phyloP scores from a whole-genome alignment of 2,888 invertebrate species.

The Anorthoa munda region DNA sequence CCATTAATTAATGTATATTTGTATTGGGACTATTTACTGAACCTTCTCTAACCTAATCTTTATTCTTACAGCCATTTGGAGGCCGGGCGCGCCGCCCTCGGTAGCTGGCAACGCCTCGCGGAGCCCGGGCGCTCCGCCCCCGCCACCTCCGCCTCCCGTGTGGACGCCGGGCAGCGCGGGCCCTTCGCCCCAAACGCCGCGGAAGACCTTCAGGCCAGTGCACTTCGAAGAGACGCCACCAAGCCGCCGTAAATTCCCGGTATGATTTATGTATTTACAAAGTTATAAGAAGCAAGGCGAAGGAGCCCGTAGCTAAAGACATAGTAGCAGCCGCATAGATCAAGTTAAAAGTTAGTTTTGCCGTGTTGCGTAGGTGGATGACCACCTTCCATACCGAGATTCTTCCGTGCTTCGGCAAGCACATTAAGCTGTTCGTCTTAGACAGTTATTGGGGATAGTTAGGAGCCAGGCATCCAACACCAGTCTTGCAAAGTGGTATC shows the following conservation, averaged over 20 bases:
- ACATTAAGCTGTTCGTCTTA: too few species aligned
- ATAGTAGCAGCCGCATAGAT: too few species aligned
- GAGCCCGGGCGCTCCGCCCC: constrained; percentile 88
- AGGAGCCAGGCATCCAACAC: too few species aligned
- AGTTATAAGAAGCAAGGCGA: neutral
- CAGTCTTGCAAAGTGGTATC: too few species aligned
- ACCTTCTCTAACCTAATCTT: constrained; percentile 14
- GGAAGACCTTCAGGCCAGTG: constrained; percentile 95
- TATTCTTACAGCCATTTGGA: constrained; percentile 83
- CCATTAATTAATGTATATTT: neutral
- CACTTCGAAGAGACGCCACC: constrained; percentile 90
- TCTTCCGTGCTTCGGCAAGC: too few species aligned
- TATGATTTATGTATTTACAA: constrained; percentile 62
- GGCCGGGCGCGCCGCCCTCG: constrained; percentile 85
- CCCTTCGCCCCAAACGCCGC: constrained; percentile 93
- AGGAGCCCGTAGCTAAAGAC: too few species aligned
- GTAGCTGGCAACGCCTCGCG: constrained; percentile 78
- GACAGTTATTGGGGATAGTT: too few species aligned
- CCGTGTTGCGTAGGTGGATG: too few species aligned
- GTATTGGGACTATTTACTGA: neutral
- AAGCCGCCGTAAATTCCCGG: constrained; percentile 84
- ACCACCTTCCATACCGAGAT: too few species aligned
- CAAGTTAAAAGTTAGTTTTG: too few species aligned
- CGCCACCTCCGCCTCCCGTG: constrained; percentile 92
- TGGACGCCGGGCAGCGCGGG: constrained; percentile 95